These are phyloP conservation scores for Leptodactylus fallax DNA, from an alignment of 2,797 vertebrate species.

Conservation along the genomic window DNA sequence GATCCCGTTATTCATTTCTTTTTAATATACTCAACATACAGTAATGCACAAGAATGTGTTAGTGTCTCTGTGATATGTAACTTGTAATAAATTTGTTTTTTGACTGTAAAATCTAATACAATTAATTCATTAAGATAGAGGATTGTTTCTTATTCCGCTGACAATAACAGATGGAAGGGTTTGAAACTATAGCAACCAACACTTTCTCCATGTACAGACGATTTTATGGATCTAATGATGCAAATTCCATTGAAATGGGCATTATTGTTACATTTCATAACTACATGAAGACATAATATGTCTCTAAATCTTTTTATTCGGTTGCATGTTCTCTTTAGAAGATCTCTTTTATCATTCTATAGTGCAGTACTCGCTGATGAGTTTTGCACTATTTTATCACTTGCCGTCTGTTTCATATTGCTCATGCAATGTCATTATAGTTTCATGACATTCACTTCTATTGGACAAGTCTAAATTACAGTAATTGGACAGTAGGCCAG, in stretches of 20 bases:
- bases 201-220: constrained; percentile 8
- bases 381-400: too few species aligned
- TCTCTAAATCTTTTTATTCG: neutral
- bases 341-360: neutral
- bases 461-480: too few species aligned
- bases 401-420: too few species aligned
- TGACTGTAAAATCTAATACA: neutral
- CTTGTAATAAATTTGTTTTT: neutral
- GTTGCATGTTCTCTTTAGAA: neutral
- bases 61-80: neutral
- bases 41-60: neutral
- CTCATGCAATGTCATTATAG: too few species aligned
- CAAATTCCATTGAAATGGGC: neutral
- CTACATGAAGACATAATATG: neutral
- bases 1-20: neutral
- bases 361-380: neutral
- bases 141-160: neutral
- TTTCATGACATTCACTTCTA: too few species aligned
- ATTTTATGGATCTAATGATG: neutral
- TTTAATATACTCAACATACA: neutral
- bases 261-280: neutral
- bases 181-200: constrained; percentile 44
- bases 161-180: constrained; percentile 25
- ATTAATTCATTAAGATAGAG: constrained; percentile 9
- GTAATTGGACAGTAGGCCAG: too few species aligned